A percentile compares a stretch with the other conserved stretches of the same genome.
Evolutionary conservation across 2,113 vertebrate species (phyloP).

Genomic region (Acinonyx jubatus): DNA sequence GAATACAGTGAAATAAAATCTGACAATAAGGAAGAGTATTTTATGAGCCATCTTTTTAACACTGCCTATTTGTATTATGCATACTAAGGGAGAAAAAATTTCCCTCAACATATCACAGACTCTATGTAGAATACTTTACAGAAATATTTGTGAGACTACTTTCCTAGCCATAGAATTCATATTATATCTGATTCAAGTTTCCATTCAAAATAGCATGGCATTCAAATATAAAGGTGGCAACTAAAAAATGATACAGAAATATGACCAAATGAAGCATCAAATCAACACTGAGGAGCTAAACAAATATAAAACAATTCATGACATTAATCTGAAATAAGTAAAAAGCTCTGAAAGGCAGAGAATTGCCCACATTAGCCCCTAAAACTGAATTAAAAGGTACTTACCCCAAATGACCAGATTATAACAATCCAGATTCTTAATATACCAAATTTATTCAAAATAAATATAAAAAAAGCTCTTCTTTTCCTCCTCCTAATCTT

Average conservation of each 20-base stretch:
- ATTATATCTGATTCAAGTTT: conserved; percentile 80
- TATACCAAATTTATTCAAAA: conserved; percentile 81
- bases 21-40: conserved; percentile 6
- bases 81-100: conserved; percentile 23
- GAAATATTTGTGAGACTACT: conserved; percentile 72
- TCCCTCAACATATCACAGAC: conserved; percentile 67
- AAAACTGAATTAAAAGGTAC: conserved; percentile 68
- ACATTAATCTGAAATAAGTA: neutral
- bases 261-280: conserved; percentile 46
- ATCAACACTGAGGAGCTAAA: conserved; percentile 53
- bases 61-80: neutral
- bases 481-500: conserved; percentile 83
- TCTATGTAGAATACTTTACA: conserved; percentile 48
- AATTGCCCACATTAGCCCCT: conserved; percentile 19
- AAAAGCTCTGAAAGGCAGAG: conserved; percentile 40
- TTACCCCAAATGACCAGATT: conserved; percentile 82
- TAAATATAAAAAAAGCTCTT: conserved; percentile 81
- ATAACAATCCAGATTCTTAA: conserved; percentile 80
- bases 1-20: conserved; percentile 22
- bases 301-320: neutral
- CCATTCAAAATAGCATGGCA: conserved; percentile 71
- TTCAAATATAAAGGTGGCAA: conserved; percentile 59
- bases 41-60: conserved; percentile 28
- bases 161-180: conserved; percentile 76
- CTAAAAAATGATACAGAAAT: conserved; percentile 63